These are phyloP conservation scores for Enteromius afrohamiltoni DNA, from an alignment of 2,797 vertebrate genomes.

Conservation along the genomic window DNA sequence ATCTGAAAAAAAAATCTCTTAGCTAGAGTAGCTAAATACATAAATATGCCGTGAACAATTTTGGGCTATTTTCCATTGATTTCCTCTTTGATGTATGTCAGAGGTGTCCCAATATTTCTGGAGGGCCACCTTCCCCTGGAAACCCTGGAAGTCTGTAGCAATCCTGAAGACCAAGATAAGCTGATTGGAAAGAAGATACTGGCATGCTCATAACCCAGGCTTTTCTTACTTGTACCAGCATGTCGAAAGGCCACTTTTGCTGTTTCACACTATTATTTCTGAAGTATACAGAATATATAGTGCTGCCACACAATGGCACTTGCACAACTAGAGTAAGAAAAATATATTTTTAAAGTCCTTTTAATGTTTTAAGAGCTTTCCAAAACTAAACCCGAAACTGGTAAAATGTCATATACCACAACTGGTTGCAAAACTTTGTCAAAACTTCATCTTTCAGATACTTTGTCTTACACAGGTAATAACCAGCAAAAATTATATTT, in stretches of 20 bases:
- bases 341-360: not conserved
- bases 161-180: constrained; percentile 5
- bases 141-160: not conserved
- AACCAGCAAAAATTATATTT: not conserved
- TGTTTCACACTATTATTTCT: not conserved
- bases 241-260: not conserved
- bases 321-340: not conserved
- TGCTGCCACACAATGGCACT: not conserved
- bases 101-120: not conserved
- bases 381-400: not conserved
- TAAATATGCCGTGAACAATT: constrained; percentile 12
- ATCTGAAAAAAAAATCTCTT: not conserved
- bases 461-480: not conserved
- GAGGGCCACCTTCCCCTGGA: not conserved
- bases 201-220: not conserved
- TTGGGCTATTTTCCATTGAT: not conserved
- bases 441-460: too few relatives aligned
- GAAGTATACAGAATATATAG: not conserved
- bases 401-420: not conserved
- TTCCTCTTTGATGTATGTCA: not conserved
- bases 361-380: not conserved
- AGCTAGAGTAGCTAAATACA: not conserved
- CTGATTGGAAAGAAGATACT: not conserved
- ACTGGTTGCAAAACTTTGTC: not conserved
- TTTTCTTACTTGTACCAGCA: not conserved